Percentiles rank a stretch among this genome's conserved stretches.
Conservation (phyloP, 2,888 invertebrate genomes). For the Chelonus formosanus region DNA sequence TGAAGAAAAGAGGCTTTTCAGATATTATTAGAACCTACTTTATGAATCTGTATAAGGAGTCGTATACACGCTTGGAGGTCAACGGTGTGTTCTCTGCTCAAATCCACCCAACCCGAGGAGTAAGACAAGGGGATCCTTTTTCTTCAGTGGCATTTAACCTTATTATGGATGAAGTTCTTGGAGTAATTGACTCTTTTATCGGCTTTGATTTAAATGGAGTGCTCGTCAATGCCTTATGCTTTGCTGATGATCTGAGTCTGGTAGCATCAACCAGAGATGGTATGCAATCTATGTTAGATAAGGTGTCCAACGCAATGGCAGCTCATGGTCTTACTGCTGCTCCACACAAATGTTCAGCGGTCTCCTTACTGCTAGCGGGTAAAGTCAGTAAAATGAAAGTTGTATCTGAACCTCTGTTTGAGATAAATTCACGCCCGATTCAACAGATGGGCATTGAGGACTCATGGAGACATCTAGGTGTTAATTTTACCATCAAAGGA, state of each 20-base stretch:
- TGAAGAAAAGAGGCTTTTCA: not conserved
- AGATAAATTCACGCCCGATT: conserved; percentile 29
- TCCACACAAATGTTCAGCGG: conserved; percentile 44
- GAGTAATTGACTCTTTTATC: not conserved
- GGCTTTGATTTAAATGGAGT: conserved; percentile 21
- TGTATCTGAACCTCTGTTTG: not conserved
- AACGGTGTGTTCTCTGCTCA: not conserved
- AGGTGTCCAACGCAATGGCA: not conserved
- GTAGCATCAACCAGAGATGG: conserved; percentile 27
- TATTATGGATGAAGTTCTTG: conserved; percentile 34
- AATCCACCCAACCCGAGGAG: conserved; percentile 28
- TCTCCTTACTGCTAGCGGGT: not conserved
- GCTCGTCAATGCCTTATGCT: conserved; percentile 34
- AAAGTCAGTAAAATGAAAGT: conserved; percentile 44
- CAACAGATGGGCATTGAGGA: conserved; percentile 45
- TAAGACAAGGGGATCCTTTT: conserved; percentile 40
- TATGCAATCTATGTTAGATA: conserved; percentile 18
- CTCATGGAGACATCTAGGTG: conserved; percentile 48
- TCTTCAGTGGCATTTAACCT: conserved; percentile 39
- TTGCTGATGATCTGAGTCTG: conserved; percentile 41
- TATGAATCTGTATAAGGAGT: not conserved
- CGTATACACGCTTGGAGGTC: conserved; percentile 12
- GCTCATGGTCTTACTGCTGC: conserved; percentile 4
- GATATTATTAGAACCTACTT: not conserved
- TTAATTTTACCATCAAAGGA: conserved; percentile 10